These are phyloP conservation scores for Perognathus longimembris DNA, from an alignment of 2,113 vertebrate species.

Conservation along the genomic window DNA sequence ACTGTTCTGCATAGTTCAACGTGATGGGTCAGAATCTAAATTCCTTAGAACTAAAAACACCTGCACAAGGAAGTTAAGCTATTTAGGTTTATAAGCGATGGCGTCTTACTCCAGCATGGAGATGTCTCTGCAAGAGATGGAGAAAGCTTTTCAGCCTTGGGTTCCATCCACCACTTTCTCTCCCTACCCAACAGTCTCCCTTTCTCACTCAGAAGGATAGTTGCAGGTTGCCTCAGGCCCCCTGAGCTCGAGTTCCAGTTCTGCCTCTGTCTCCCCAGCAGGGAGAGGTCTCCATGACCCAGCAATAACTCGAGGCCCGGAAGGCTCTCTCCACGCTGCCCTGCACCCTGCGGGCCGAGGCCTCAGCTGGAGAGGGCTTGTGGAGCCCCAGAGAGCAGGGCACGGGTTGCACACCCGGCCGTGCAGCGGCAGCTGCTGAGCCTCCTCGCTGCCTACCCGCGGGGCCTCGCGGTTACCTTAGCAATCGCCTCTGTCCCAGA, in stretches of 20 bases:
- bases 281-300: background rate
- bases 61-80: too few relatives aligned
- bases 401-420: conserved; percentile 1
- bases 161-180: too few relatives aligned
- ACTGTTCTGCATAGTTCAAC: too few relatives aligned
- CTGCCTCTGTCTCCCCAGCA: background rate
- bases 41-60: too few relatives aligned
- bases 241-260: background rate
- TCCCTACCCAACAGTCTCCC: too few relatives aligned
- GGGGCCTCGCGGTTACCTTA: conserved; percentile 57
- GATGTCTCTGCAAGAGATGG: too few relatives aligned
- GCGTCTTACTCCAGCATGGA: too few relatives aligned
- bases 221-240: background rate
- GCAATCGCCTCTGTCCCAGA: conserved; percentile 33
- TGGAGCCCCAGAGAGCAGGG: background rate
- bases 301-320: background rate
- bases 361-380: background rate
- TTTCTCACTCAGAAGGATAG: too few relatives aligned
- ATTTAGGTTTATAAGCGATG: too few relatives aligned
- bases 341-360: fast-evolving
- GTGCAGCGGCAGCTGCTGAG: conserved; percentile 28
- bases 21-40: too few relatives aligned
- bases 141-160: too few relatives aligned
- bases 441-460: background rate
- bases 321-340: background rate